Evolutionary conservation across 2,888 invertebrate genomes (phyloP), one percentile per base, ranked within the genome.

Genomic region (Cynaeus angustus): DNA sequence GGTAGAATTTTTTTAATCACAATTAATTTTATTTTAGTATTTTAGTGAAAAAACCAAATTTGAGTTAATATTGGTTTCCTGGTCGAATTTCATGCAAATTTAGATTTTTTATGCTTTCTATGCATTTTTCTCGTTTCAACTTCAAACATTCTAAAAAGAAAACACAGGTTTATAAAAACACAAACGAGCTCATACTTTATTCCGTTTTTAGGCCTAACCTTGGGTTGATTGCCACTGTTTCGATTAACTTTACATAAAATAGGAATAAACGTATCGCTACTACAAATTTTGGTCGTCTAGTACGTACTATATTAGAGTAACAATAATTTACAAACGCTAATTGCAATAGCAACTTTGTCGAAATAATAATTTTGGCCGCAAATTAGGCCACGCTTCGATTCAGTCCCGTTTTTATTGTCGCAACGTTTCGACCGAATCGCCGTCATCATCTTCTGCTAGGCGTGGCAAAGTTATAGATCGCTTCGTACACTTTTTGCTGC

Each of bases 401-500:
- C 53, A 53, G 53, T 53, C 56, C 55, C 56, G 16, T 56, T 56
- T 56, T 62, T 62, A 62, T 62, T 62, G 62, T 62, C 62, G 14
- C 38, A 26, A 64, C 56, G 56, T 56, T 56, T 56, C 56, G 41
- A 43, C 48, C 61, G 48, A 48, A 33, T 28, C 48, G 48, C 48
- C 37, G 14, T 41, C 56, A 56, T 61, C 61, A 48, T 61, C 48
- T 61, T 12, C 14, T 26, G 21, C 48, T 56, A 10, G 84, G 83
- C 38, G 81, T 75, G 7, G 83, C 84, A 55, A 83, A 77, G 61
- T 80, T 83, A 71, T 84, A 83, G 61, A 87, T 86, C 58, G 87
- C 83, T 37, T 85, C 83, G 79, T 88, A 89, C 14, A 90, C 88
- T 53, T 84, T 83, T 66, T 86, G 82, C 72, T 88, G 87, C 70